These are phyloP conservation scores for Coturnix japonica DNA, from an alignment of 2,113 vertebrate genomes.

Conservation along the genomic window DNA sequence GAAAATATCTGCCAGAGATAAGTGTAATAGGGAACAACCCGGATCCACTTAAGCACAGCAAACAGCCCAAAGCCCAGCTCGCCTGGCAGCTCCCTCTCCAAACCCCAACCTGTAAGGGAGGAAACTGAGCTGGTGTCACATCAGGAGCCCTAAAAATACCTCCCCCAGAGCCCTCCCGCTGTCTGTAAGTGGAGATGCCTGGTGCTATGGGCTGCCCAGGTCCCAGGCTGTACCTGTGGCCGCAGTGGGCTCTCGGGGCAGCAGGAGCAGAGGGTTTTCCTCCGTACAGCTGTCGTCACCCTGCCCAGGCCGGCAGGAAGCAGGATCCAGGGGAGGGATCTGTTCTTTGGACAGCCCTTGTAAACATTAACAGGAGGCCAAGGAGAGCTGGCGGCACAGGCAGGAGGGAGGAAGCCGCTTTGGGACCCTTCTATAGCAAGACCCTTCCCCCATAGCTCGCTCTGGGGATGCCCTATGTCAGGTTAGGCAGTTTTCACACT, in stretches of 20 bases:
- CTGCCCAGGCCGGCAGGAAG: background rate
- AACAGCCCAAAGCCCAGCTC: slow-evolving; percentile 5
- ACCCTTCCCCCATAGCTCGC: fast-evolving
- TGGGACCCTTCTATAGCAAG: background rate
- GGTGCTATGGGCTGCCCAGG: background rate
- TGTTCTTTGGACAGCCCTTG: slow-evolving; percentile 49
- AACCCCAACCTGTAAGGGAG: background rate
- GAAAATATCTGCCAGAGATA: background rate
- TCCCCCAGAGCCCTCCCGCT: fast-evolving
- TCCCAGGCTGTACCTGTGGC: background rate
- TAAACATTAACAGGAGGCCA: slow-evolving; percentile 68
- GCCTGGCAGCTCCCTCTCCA: background rate
- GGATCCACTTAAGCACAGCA: background rate
- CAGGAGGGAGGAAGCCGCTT: background rate
- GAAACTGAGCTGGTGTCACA: slow-evolving; percentile 3
- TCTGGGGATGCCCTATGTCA: background rate
- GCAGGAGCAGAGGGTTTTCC: background rate
- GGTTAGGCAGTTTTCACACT: background rate
- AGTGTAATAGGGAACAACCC: background rate
- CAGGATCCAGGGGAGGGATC: background rate
- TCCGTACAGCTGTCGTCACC: fast-evolving
- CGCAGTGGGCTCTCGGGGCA: background rate
- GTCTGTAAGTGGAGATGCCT: background rate
- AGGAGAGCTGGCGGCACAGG: fast-evolving
- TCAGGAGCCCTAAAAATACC: slow-evolving; percentile 65